Percentiles rank a stretch among this genome's conserved stretches.
These are phyloP conservation scores for Clusia tigrina DNA, from an alignment of 2,888 invertebrate genomes.

Conservation along the genomic window DNA sequence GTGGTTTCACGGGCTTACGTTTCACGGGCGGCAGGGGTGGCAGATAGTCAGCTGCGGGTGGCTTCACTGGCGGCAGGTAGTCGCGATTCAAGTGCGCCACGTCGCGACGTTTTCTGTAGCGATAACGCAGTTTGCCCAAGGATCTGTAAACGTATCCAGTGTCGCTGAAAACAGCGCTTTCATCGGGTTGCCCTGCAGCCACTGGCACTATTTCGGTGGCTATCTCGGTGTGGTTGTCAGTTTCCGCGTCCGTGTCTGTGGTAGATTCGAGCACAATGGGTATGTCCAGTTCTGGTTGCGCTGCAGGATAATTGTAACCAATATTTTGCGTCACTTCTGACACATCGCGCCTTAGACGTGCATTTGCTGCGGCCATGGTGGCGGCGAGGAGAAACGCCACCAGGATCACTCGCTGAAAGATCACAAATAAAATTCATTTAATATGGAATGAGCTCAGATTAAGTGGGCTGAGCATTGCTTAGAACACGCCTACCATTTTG, in stretches of 20 bases:
- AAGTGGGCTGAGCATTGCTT: not conserved
- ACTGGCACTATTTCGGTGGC: slow-evolving; percentile 10
- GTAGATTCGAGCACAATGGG: not conserved
- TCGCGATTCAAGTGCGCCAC: slow-evolving; percentile 52
- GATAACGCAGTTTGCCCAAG: slow-evolving; percentile 32
- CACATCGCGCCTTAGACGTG: slow-evolving; percentile 29
- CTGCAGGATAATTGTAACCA: slow-evolving; percentile 26
- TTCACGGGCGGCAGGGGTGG: slow-evolving; percentile 43
- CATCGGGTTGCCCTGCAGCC: slow-evolving; percentile 20
- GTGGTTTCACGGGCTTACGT: slow-evolving; percentile 12
- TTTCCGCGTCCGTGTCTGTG: not conserved
- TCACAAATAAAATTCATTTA: too few species aligned
- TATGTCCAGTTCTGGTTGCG: slow-evolving; percentile 4
- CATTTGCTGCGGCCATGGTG: slow-evolving; percentile 25
- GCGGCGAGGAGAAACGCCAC: too few species aligned
- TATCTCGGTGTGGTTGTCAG: not conserved
- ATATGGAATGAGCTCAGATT: not conserved
- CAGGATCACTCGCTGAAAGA: too few species aligned
- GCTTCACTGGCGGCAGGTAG: slow-evolving; percentile 49
- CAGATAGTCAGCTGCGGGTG: slow-evolving; percentile 34
- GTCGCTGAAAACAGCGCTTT: slow-evolving; percentile 29
- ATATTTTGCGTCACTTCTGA: slow-evolving; percentile 23
- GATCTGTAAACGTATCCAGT: slow-evolving; percentile 42
- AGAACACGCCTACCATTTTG: slow-evolving; percentile 36
- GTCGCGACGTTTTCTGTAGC: slow-evolving; percentile 49